Conservation (phyloP, 1,140 invertebrate genomes). For the Pinna nobilis region DNA sequence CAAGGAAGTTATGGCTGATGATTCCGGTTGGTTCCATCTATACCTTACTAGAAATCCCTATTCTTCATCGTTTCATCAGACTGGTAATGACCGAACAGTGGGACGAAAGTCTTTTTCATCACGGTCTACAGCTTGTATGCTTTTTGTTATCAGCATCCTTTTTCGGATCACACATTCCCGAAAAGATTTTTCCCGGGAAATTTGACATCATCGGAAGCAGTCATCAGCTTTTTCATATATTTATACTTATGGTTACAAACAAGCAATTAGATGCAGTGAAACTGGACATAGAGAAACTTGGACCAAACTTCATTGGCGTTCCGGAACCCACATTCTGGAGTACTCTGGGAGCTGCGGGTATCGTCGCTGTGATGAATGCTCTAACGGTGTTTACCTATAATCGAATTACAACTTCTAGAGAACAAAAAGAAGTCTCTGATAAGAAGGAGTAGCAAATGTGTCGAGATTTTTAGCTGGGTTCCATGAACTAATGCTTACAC, state of each 20-base stretch:
- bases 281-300: conserved; percentile 1
- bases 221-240: conserved; percentile 73
- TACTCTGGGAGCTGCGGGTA: too few relatives aligned
- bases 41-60: conserved; percentile 2
- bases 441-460: too few relatives aligned
- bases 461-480: too few relatives aligned
- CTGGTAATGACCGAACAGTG: background rate
- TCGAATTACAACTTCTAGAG: too few relatives aligned
- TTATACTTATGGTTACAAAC: conserved; percentile 60
- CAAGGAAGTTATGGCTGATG: background rate
- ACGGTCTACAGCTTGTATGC: conserved; percentile 9
- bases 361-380: too few relatives aligned
- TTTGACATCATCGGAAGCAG: conserved; percentile 75
- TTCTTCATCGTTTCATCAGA: conserved; percentile 21
- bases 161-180: conserved; percentile 73
- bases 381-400: too few relatives aligned
- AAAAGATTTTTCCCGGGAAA: conserved; percentile 70
- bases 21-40: background rate
- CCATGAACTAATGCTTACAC: too few relatives aligned
- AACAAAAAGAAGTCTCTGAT: too few relatives aligned
- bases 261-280: conserved; percentile 47
- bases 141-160: conserved; percentile 56
- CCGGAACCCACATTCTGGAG: too few relatives aligned
- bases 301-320: too few relatives aligned
- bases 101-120: conserved; percentile 25